Evolutionary conservation across 1,140 invertebrate genomes (phyloP), one percentile per base, ranked within the genome.

Genomic region (Ceratosolen fusciceps): DNA sequence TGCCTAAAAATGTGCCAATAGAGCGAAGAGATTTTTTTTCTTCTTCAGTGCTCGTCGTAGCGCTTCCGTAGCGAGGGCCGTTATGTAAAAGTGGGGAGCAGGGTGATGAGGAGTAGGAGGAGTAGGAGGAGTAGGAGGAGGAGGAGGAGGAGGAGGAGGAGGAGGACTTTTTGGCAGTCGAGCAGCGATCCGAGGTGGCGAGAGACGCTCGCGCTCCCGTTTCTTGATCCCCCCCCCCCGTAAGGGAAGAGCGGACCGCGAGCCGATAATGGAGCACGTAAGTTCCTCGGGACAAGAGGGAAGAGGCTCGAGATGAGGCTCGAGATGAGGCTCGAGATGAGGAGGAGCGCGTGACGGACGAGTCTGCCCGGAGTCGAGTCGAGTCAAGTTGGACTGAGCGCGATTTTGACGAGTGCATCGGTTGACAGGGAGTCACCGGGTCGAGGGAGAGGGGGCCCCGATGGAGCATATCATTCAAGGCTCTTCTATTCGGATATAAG

Each of bases 401-500:
- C 31, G 31, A 65, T 65, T n/a, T 21, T 1, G 14, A 65, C 19
- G 34, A 65, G 19, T 31, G 31, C 60, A 65, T 37, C 31, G 31
- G 4, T n/a, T 7, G 4, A 37, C 60, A 19, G 21, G 34, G 60
- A 19, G 31, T 43, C 5, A 9, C 8, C 24, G 14, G n/a, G 5
- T 1, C 12, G 58, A 5, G 19, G 19, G 34, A 14, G 58, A 9
- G 29, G 60, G 10, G 16, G 3, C 16, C 12, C 29, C 43, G 49
- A 34, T 26, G 49, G n/a, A 26, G 56, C 39, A 65, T 68, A 76
- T 68, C 47, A 67, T 43, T 26, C 43, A 76, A 76, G 74, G 62
- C 31, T 52, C 26, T 43, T 68, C 60, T 62, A 67, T 68, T 76
- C 47, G 74, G 49, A 76, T 67, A 76, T 76, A 67, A 67, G 56